Base-by-base conservation (phyloP, 2,888 invertebrate species). In the Pedicia rivosa region DNA sequence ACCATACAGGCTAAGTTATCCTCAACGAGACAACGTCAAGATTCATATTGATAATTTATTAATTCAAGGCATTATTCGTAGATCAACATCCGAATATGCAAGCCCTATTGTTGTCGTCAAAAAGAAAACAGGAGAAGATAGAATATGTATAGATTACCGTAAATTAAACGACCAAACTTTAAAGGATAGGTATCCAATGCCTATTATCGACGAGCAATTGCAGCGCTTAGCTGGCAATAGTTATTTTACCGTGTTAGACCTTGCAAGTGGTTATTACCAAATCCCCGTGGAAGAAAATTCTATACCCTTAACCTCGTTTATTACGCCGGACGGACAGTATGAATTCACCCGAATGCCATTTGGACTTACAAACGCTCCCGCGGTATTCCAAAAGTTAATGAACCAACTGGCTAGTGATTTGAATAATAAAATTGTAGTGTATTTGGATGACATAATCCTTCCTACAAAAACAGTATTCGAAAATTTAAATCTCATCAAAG, bases 331-430 rank as follows among this genome's bases (percentile, higher is more conserved):
- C 10, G 50, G 48, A 0, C 50, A 50, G 25, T 52, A 44, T 24
- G 47, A 51, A 34, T 52, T 48, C 32, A 49, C 48, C 5, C 41
- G 50, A 5, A 48, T 50, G 48, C 47, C 49, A 2, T 51, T 51
- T 40, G 51, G 49, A 1, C 15, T 50, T 10, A 43, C 49, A 1
- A 50, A 47, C 16, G 48, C 49, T 0, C 50, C 51, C 0, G 46
- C 50, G 0, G 45, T 47, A 1, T 53, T 50, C 24, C 49, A 50
- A 28, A 35, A 45, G 3, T n/a, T 44, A 4, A 49, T 52, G 32
- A 10, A 19, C 26, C 10, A 17, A 6, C 6, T 10, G 25, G 13
- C 19, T 27, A 2, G 15, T 15, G 14, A 26, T 26, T 9, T 26
- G 17, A n/a, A 37, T 15, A 25, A 30, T 16, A 12, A 20, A 9